Base-by-base conservation (phyloP, 2,113 vertebrate genomes). In the Ceyx melanurus region DNA sequence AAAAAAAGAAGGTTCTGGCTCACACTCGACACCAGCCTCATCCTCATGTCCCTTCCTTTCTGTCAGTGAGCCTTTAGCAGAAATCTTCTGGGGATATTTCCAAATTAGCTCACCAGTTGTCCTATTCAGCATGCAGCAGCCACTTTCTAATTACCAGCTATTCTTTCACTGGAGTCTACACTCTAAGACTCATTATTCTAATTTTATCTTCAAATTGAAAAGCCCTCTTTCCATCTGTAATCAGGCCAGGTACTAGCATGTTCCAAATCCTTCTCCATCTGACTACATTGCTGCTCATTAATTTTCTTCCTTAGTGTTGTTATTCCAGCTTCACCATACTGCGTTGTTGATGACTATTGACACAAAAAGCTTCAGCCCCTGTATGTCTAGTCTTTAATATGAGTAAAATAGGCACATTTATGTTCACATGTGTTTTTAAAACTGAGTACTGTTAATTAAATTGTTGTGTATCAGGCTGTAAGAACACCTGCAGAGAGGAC, bases 141-240 rank as follows among this genome's bases (percentile, higher is more conserved):
- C 75, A 37, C 89, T 93, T 89, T 65, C 93, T 80, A 97, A 90
- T 93, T 96, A 97, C 80, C 82, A 90, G 45, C 73, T 91, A 62
- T 89, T 92, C 76, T 82, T 79, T 68, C 62, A 64, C 67, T 54
- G n/a, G 54, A 80, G 35, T 81, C 80, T 88, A 89, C 25, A 62
- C n/a, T 82, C 64, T 20, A 76, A 88, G 42, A 71, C 48, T 87
- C 82, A 88, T 95, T 96, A 95, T 86, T 96, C 76, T 95, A 89
- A 94, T 92, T 89, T 92, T 86, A 92, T 75, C 84, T 68, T 68
- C 76, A 88, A 43, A 88, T 46, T 79, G 71, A 94, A 82, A 73
- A 82, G 31, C 18, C 21, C 20, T 92, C 82, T 77, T 82, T 67
- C 78, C 45, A 84, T 71, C 77, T 85, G 53, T 92, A 93, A 88